These are phyloP conservation scores for Solen grandis DNA, from an alignment of 1,140 invertebrate species.

Conservation along the genomic window DNA sequence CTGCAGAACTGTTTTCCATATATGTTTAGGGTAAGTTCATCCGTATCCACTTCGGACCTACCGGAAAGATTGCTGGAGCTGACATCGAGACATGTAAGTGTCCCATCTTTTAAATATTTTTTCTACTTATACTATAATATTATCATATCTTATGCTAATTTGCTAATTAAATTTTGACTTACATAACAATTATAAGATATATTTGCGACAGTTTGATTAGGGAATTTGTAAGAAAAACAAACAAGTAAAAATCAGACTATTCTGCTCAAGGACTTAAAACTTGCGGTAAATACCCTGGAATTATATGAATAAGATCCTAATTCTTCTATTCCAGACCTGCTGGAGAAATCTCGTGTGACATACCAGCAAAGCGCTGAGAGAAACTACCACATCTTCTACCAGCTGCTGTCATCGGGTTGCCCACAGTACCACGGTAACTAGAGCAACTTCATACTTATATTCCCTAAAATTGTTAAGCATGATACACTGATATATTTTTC, in stretches of 20 bases:
- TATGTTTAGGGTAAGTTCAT: conserved; percentile 92
- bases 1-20: neutral
- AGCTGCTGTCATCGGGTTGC: conserved; percentile 84
- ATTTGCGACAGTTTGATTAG: neutral
- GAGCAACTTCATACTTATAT: too few relatives aligned
- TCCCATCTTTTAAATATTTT: neutral
- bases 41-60: conserved; percentile 99
- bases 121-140: neutral
- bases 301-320: neutral
- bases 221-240: neutral
- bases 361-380: conserved; percentile 97
- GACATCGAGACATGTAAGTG: conserved; percentile 99
- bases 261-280: neutral
- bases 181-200: neutral
- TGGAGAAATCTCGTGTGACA: conserved; percentile 99
- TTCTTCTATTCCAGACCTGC: conserved; percentile 89
- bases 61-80: conserved; percentile 99
- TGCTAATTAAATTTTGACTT: neutral
- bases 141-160: neutral
- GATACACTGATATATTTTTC: too few relatives aligned
- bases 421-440: conserved; percentile 42
- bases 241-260: neutral
- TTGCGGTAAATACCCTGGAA: neutral
- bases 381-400: conserved; percentile 99
- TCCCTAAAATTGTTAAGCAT: too few relatives aligned